A percentile compares a stretch with the other conserved stretches of the same genome.
These are phyloP conservation scores for Falco cherrug DNA, from an alignment of 2,797 vertebrate genomes.

Conservation along the genomic window DNA sequence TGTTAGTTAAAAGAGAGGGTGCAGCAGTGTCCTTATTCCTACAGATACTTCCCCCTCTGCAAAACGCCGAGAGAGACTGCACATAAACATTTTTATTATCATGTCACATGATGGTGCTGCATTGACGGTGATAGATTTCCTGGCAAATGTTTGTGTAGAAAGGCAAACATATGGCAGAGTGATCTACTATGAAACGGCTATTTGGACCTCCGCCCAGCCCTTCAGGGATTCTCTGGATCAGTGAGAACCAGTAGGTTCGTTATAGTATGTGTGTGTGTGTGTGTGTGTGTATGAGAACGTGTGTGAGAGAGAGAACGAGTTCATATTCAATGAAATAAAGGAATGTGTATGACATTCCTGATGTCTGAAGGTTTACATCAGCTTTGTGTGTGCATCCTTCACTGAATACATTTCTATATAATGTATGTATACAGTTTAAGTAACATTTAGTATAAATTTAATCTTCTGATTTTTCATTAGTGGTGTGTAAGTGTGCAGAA, in stretches of 20 bases:
- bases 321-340: not conserved
- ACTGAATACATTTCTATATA: not conserved
- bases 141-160: constrained; percentile 37
- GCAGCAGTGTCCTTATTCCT: not conserved
- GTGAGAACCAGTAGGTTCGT: not conserved
- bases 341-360: not conserved
- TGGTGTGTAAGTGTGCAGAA: not conserved
- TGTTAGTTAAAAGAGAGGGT: not conserved
- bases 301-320: not conserved
- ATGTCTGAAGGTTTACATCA: not conserved
- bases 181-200: not conserved
- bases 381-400: not conserved
- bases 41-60: not conserved
- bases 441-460: not conserved
- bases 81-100: constrained; percentile 38
- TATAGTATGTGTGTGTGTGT: not conserved
- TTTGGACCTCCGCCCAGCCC: not conserved
- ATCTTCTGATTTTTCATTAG: not conserved
- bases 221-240: not conserved
- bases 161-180: constrained; percentile 12
- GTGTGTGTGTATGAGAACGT: not conserved
- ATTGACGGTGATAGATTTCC: constrained; percentile 30
- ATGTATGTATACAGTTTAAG: not conserved
- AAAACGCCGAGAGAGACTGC: not conserved
- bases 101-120: constrained; percentile 37